Percentiles rank a stretch among this genome's conserved stretches.
phyloP scores from a whole-genome alignment of 2,888 invertebrate species.

The Flexamia atlantica region DNA sequence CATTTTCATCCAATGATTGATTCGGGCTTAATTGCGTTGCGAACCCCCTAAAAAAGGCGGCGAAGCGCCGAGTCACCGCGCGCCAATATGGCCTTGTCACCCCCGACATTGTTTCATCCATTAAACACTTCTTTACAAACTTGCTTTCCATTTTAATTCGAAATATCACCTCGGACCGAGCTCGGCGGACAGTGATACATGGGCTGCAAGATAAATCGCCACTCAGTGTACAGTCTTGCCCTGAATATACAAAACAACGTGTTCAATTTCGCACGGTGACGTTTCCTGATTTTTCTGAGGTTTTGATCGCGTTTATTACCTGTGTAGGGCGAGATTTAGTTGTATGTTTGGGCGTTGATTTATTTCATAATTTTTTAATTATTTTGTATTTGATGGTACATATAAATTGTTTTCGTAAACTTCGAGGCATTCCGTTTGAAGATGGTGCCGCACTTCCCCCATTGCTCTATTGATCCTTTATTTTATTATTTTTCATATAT shows the following conservation, averaged over 20 bases:
- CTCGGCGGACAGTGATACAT: constrained; percentile 51
- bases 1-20: constrained; percentile 59
- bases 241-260: constrained; percentile 27
- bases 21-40: constrained; percentile 59
- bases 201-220: constrained; percentile 51
- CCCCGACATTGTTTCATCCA: constrained; percentile 56
- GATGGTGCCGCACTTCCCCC: too few relatives aligned
- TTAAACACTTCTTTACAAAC: constrained; percentile 60
- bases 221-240: neutral
- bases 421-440: too few relatives aligned
- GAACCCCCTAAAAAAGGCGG: constrained; percentile 49
- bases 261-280: constrained; percentile 31
- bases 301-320: too few relatives aligned
- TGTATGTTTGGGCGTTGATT: too few relatives aligned
- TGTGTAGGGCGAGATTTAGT: too few relatives aligned
- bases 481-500: too few relatives aligned
- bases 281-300: neutral
- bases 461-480: too few relatives aligned
- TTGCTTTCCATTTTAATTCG: constrained; percentile 60
- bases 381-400: too few relatives aligned
- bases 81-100: constrained; percentile 52
- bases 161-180: constrained; percentile 57
- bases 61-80: constrained; percentile 49
- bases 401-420: too few relatives aligned
- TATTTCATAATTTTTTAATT: too few relatives aligned